phyloP scores from a whole-genome alignment of 1,140 invertebrate genomes.

The Bilobella aurantiaca region DNA sequence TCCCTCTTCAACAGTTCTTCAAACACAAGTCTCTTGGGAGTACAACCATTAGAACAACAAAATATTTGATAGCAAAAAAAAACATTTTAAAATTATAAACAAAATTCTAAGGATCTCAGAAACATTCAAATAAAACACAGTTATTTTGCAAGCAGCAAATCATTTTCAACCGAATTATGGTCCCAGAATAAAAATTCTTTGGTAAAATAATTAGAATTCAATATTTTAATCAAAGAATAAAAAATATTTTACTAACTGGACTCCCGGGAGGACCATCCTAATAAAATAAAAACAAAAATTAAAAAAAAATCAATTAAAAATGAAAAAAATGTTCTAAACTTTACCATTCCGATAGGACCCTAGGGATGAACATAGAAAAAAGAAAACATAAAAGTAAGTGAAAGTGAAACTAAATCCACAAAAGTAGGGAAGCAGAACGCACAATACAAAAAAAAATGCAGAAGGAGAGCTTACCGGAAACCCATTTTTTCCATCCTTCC shows the following conservation, averaged over 20 bases:
- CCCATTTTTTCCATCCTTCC: constrained; percentile 71
- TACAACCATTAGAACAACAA: not conserved
- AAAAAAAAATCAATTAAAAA: constrained; percentile 24
- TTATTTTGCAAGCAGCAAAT: not conserved
- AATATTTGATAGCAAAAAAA: not conserved
- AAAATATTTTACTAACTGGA: constrained; percentile 53
- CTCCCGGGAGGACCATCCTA: constrained; percentile 82
- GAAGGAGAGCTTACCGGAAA: constrained; percentile 69
- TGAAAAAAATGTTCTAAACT: constrained; percentile 9
- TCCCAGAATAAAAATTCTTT: not conserved
- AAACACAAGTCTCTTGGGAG: not conserved
- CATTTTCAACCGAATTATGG: constrained; percentile 3
- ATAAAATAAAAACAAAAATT: constrained; percentile 7
- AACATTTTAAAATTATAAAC: not conserved
- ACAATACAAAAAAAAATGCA: constrained; percentile 40
- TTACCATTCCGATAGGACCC: constrained; percentile 74
- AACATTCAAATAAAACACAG: not conserved
- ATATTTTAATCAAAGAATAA: constrained; percentile 2
- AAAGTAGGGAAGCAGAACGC: constrained; percentile 45
- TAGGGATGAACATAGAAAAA: constrained; percentile 40
- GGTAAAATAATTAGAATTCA: no score
- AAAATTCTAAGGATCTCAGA: not conserved
- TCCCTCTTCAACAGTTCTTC: not conserved
- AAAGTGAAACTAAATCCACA: constrained; percentile 37
- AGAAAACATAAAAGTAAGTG: constrained; percentile 31